These are phyloP conservation scores for Bombus superbus DNA, from an alignment of 1,140 invertebrate genomes.

Conservation along the genomic window DNA sequence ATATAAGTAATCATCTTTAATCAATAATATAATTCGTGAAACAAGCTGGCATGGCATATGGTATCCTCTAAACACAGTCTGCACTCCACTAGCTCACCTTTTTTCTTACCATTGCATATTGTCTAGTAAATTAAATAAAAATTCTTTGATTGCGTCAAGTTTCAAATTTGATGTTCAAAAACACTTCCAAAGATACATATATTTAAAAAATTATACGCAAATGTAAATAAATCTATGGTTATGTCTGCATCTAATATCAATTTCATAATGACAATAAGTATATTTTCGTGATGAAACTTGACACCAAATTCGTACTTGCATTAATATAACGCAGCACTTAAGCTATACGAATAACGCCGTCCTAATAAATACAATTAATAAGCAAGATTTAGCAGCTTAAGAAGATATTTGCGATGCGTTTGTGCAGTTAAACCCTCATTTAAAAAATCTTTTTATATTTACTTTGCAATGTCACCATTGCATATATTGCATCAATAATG, in stretches of 20 bases:
- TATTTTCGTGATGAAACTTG: constrained; percentile 71
- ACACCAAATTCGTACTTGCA: constrained; percentile 72
- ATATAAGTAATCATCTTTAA: constrained; percentile 74
- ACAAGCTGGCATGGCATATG: constrained; percentile 80
- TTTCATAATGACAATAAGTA: constrained; percentile 12
- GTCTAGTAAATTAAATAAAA: constrained; percentile 76
- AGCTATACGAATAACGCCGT: constrained; percentile 75
- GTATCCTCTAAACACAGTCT: constrained; percentile 84
- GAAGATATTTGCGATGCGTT: constrained; percentile 75
- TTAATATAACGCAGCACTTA: constrained; percentile 71
- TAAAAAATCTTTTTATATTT: constrained; percentile 50
- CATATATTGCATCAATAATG: constrained; percentile 40
- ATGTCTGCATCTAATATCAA: background rate
- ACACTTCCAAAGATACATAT: background rate
- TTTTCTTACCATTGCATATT: constrained; percentile 78
- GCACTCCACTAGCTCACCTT: constrained; percentile 83
- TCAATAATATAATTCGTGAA: constrained; percentile 77
- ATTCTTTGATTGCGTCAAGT: constrained; percentile 65
- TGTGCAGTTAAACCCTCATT: constrained; percentile 66
- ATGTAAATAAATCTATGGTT: constrained; percentile 28
- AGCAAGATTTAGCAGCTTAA: constrained; percentile 72
- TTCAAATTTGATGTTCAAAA: constrained; percentile 52
- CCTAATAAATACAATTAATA: constrained; percentile 77
- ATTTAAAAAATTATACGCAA: constrained; percentile 10
- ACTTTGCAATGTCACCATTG: constrained; percentile 53